These are phyloP conservation scores for Meda fulgida DNA, from an alignment of 2,797 vertebrate genomes.

Conservation along the genomic window DNA sequence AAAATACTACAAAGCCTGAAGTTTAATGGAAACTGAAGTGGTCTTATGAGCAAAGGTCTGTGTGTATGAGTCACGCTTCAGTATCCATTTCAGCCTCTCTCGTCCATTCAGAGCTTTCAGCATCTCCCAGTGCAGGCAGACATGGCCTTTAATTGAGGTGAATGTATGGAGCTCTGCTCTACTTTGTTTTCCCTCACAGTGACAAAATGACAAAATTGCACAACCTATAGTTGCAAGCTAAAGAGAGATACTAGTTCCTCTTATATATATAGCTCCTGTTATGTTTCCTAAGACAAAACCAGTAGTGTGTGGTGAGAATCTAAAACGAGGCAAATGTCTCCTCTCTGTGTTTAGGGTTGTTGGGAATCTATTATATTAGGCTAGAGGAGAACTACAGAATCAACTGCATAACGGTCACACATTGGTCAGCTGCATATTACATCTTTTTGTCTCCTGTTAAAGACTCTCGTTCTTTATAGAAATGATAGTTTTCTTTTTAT, in stretches of 20 bases:
- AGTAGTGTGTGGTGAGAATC: background rate
- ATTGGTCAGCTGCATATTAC: background rate
- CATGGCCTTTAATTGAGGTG: conserved; percentile 10
- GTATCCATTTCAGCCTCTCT: conserved; percentile 11
- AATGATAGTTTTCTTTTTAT: background rate
- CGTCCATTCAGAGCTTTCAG: conserved; percentile 12
- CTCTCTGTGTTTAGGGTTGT: background rate
- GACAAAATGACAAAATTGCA: background rate
- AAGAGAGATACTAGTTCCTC: background rate
- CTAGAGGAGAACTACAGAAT: background rate
- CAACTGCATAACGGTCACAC: too few relatives aligned
- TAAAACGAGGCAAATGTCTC: background rate
- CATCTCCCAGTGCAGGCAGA: background rate
- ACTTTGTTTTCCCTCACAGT: background rate
- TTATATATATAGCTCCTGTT: background rate
- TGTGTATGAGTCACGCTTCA: background rate
- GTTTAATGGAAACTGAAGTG: conserved; percentile 2
- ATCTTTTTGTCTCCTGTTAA: background rate
- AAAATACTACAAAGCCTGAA: background rate
- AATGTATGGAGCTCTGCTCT: background rate
- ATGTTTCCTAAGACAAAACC: background rate
- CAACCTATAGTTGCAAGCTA: background rate
- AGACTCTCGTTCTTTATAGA: background rate
- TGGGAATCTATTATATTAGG: background rate
- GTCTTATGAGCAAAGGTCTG: background rate